A percentile compares a stretch with the other conserved stretches of the same genome.
Evolutionary conservation across 1,140 invertebrate genomes (phyloP).

Genomic region (Hylaeus anthracinus): DNA sequence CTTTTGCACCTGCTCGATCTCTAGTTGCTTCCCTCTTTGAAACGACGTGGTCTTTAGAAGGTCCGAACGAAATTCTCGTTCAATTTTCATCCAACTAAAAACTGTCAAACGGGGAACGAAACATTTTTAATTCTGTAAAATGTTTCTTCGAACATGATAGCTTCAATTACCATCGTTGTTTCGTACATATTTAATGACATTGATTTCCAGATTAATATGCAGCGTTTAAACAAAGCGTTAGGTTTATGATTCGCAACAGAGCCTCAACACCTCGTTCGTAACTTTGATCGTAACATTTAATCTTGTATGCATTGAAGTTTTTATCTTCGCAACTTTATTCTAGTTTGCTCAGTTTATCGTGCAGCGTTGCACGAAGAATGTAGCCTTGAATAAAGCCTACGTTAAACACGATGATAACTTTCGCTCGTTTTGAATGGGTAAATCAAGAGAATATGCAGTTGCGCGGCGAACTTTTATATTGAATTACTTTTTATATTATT

Average conservation of each 20-base stretch:
- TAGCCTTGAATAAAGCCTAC: neutral
- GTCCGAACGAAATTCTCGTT: too few species aligned
- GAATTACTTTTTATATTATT: too few species aligned
- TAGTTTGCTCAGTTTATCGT: slow-evolving; percentile 5
- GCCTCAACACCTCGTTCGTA: neutral
- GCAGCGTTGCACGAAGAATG: neutral
- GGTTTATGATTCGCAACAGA: neutral
- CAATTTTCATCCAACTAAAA: too few species aligned
- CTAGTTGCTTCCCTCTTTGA: too few species aligned
- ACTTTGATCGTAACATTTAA: slow-evolving; percentile 5
- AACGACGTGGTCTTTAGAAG: too few species aligned
- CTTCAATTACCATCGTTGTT: too few species aligned
- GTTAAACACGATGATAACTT: neutral
- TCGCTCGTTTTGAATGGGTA: neutral
- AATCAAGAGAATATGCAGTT: too few species aligned
- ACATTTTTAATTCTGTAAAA: too few species aligned
- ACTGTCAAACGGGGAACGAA: too few species aligned
- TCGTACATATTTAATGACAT: neutral
- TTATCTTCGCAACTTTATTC: slow-evolving; percentile 2
- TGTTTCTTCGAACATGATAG: too few species aligned
- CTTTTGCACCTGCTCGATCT: too few species aligned
- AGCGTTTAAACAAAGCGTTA: neutral
- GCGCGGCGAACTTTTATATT: too few species aligned
- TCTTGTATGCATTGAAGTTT: neutral
- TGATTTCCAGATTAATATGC: neutral